These are phyloP conservation scores for Marmota monax DNA, from an alignment of 2,113 vertebrate species.

Conservation along the genomic window DNA sequence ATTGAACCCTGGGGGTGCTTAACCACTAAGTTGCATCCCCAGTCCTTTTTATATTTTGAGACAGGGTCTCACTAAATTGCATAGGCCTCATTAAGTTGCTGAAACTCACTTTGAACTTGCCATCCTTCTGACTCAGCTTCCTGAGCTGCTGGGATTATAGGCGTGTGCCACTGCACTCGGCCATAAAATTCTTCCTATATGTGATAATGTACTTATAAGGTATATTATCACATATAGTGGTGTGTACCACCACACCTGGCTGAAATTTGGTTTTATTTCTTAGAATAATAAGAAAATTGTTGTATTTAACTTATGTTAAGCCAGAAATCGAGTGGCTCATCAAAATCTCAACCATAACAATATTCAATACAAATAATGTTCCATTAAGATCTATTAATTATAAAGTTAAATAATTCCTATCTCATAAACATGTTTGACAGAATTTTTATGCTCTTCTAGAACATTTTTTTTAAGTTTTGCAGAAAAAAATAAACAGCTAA, in stretches of 20 bases:
- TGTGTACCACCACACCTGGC: too few relatives aligned
- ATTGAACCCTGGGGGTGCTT: too few relatives aligned
- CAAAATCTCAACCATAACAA: constrained; percentile 15
- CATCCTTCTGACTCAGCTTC: too few relatives aligned
- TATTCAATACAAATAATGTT: constrained; percentile 26
- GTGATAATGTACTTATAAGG: not conserved
- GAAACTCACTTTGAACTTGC: too few relatives aligned
- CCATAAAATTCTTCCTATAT: constrained; percentile 7
- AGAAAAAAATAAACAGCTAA: not conserved
- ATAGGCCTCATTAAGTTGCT: too few relatives aligned
- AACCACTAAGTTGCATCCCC: too few relatives aligned
- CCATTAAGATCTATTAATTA: not conserved
- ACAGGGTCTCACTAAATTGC: too few relatives aligned
- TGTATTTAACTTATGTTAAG: constrained; percentile 8
- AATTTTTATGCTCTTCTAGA: not conserved
- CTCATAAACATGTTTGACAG: not conserved
- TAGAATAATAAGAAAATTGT: constrained; percentile 12
- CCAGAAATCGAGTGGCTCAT: not conserved
- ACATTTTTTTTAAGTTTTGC: constrained; percentile 21
- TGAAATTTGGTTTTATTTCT: not conserved
- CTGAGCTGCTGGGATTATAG: too few relatives aligned
- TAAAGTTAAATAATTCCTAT: constrained; percentile 30
- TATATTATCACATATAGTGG: too few relatives aligned
- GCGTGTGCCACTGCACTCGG: too few relatives aligned
- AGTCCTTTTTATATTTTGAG: too few relatives aligned